These are phyloP conservation scores for Brachionichthys hirsutus DNA, from an alignment of 2,113 vertebrate species.

Conservation along the genomic window DNA sequence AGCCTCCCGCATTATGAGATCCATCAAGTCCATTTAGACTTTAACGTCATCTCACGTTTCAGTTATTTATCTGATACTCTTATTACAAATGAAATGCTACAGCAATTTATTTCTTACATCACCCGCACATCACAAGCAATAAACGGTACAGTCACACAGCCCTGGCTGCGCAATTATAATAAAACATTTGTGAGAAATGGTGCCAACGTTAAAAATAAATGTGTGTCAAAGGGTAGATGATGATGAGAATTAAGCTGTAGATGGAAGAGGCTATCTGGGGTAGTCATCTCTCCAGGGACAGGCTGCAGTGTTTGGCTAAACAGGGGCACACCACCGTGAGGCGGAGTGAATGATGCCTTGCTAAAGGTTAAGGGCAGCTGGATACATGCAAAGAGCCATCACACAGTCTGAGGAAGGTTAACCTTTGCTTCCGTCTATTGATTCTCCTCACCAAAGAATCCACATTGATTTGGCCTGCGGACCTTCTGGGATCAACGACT, in stretches of 20 bases:
- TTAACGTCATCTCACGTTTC: conserved; percentile 24
- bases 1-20: conserved; percentile 23
- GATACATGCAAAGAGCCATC: conserved; percentile 35
- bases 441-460: conserved; percentile 47
- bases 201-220: neutral
- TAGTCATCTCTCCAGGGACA: neutral
- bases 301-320: conserved; percentile 10
- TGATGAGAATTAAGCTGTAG: no score
- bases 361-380: conserved; percentile 44
- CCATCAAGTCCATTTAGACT: conserved; percentile 28
- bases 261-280: neutral
- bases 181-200: neutral
- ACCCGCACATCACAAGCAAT: no score
- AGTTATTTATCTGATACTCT: neutral
- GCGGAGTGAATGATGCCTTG: conserved; percentile 14
- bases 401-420: conserved; percentile 44
- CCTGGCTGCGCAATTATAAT: no score
- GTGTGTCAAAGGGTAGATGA: neutral
- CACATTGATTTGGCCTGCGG: conserved; percentile 41
- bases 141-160: no score
- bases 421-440: conserved; percentile 58
- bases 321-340: neutral
- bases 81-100: no score
- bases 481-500: conserved; percentile 24
- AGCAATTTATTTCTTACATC: no score